Evolutionary conservation across 2,797 vertebrate species (phyloP), one percentile per base, ranked within the genome.

Genomic region (Acanthiza pusilla): DNA sequence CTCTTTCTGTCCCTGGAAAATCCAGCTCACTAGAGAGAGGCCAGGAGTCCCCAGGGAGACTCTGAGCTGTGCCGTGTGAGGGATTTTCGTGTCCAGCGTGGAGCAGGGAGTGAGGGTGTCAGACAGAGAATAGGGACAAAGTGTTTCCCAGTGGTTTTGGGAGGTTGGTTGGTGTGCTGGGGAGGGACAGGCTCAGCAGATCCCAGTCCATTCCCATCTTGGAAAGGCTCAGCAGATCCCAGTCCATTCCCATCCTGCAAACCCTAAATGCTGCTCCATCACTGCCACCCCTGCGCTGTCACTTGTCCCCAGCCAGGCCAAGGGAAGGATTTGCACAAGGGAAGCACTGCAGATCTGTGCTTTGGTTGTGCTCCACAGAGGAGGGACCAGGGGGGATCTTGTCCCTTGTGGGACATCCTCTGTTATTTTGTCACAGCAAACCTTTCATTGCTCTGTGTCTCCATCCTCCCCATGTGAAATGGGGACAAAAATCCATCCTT

Each of bases 191-290:
- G 0, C 27, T 42, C 78, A 27, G 34, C 34, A 71, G 72, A 58
- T 7, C 58, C 58, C 38, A 14, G 17, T 4, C 43, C 29, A 26
- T 30, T 57, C 0, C 0, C 38, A n/a, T 11, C 45, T 45, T 22
- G 5, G n/a, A 50, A 53, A 91, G 30, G 0, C 27, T 42, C 78
- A 27, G 34, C 34, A 71, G 72, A 58, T 7, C 58, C 58, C 38
- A 14, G 17, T 4, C 43, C 29, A 26, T 30, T 57, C 0, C 0
- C 38, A n/a, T 11, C 45, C 50, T 22, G 5, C 65, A 53, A 5
- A 26, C 6, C 57, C 43, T 60, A 20, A 10, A 48, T 11, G 32
- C 65, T 53, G 43, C 8, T 55, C 57, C 48, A 2, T 10, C 57
- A 1, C 3, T 25, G 15, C 40, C 73, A 77, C 16, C 57, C 16